phyloP scores from a whole-genome alignment of 2,797 vertebrate species.

The Pantherophis vulpinus region DNA sequence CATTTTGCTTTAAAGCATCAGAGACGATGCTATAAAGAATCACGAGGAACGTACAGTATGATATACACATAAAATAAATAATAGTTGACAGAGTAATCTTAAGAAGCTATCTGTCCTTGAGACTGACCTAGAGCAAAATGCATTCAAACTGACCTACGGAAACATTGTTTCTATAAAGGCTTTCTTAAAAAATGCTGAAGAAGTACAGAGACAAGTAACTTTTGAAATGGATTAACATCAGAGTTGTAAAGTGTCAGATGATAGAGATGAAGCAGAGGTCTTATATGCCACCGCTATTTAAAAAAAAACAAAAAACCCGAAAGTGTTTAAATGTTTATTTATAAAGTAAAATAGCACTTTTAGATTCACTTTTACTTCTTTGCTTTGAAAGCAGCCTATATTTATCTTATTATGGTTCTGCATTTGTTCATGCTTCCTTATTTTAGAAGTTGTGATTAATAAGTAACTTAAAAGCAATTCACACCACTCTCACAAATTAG shows the following conservation, averaged over 20 bases:
- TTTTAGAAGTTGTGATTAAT: constrained; percentile 2
- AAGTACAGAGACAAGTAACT: constrained; percentile 6
- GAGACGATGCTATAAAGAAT: constrained; percentile 16
- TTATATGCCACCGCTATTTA: not conserved
- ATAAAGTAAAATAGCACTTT: constrained; percentile 1
- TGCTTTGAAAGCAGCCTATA: not conserved
- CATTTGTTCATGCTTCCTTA: not conserved
- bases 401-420: constrained; percentile 7
- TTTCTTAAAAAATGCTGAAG: constrained; percentile 23
- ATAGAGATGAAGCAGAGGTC: constrained; percentile 6
- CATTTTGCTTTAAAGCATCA: constrained; percentile 20
- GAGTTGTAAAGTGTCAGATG: not conserved
- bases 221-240: not conserved
- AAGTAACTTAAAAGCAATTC: constrained; percentile 27
- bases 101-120: constrained; percentile 39
- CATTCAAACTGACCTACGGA: constrained; percentile 11
- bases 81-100: constrained; percentile 26
- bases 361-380: not conserved
- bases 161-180: not conserved
- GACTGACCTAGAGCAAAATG: constrained; percentile 20
- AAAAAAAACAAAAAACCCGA: not conserved
- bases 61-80: constrained; percentile 22
- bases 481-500: not conserved
- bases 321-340: constrained; percentile 5
- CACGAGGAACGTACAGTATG: not conserved